Base-by-base conservation (phyloP, 1,140 invertebrate genomes). In the Solen grandis region DNA sequence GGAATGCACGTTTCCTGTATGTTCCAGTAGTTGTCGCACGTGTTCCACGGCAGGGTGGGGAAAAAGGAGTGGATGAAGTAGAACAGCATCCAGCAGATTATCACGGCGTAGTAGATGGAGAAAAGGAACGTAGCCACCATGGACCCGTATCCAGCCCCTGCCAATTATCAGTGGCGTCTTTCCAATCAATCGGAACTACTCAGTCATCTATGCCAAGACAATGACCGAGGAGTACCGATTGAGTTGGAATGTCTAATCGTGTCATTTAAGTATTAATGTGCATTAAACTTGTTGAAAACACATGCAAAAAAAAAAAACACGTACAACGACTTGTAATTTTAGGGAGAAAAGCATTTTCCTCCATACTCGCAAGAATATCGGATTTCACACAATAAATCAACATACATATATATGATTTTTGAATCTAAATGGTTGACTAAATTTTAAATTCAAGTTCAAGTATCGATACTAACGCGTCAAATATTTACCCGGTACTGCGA, bases 1-100 rank as follows among this genome's bases (percentile, higher is more conserved):
- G 62, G 33, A 1, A 72, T 31, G 27, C 46, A 27, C 33, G 70
- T 60, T 60, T 73, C 70, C 31, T 25, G 5, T 1, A 69, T 68
- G 55, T 81, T 81, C 72, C 79, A 81, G 13, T 60, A 50, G 54
- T 81, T 81, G 35, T 74, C 35, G 35, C 79, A 81, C 0, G 72
- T 35, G 27, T 33, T 86, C 97, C 97, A 99, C 0, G 97, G 97
- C 16, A 99, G 93, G 88, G 95, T 62, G 10, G 60, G 54, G 33
- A 73, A 81, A 55, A 90, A 89, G 14, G 92, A 93, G 22, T 83
- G 83, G 68, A 95, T 80, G 96, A 95, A 92, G 85, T 98, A 99
- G 92, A 98, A 99, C 5, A 99, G 95, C 0, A 97, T 97, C 97
- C 97, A 98, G 16, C 97, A 96, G 68, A 99, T 97, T 87, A 99